Evolutionary conservation across 2,888 invertebrate genomes (phyloP).

Genomic region (Thymelicus lineola): DNA sequence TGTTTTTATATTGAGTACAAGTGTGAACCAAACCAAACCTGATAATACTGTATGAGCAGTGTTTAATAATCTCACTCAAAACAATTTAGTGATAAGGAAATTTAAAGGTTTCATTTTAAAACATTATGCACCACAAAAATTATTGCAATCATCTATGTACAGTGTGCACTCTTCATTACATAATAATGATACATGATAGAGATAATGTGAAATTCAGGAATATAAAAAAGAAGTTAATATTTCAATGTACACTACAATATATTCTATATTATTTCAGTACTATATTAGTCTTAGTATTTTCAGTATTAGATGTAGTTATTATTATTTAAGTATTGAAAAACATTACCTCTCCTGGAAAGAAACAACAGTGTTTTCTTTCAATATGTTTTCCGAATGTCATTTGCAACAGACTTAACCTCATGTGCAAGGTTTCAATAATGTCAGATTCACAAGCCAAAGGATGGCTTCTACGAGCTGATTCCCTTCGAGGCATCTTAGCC

Average conservation of each 20-base stretch:
- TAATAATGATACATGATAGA: too few relatives aligned
- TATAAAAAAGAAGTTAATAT: background rate
- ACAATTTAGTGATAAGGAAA: conserved; percentile 15
- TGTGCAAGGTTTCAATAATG: conserved; percentile 96
- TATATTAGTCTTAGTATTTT: too few relatives aligned
- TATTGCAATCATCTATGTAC: background rate
- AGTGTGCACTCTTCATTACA: background rate
- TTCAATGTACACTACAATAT: too few relatives aligned
- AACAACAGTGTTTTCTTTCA: conserved; percentile 96
- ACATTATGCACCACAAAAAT: conserved; percentile 21
- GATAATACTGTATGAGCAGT: conserved; percentile 8
- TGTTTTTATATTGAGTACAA: background rate
- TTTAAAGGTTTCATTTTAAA: background rate
- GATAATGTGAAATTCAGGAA: background rate
- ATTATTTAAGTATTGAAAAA: background rate
- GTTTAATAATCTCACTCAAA: conserved; percentile 19
- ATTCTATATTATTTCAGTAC: too few relatives aligned
- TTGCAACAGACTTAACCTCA: conserved; percentile 94
- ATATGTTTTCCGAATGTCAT: conserved; percentile 98
- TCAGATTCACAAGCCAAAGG: conserved; percentile 96
- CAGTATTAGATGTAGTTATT: too few relatives aligned
- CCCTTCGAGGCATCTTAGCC: conserved; percentile 95
- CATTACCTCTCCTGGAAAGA: conserved; percentile 96
- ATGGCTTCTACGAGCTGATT: conserved; percentile 96
- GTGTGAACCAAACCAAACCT: background rate